A percentile compares a stretch with the other conserved stretches of the same genome.
These are phyloP conservation scores for Acrobasis repandana DNA, from an alignment of 2,888 invertebrate genomes.

Conservation along the genomic window DNA sequence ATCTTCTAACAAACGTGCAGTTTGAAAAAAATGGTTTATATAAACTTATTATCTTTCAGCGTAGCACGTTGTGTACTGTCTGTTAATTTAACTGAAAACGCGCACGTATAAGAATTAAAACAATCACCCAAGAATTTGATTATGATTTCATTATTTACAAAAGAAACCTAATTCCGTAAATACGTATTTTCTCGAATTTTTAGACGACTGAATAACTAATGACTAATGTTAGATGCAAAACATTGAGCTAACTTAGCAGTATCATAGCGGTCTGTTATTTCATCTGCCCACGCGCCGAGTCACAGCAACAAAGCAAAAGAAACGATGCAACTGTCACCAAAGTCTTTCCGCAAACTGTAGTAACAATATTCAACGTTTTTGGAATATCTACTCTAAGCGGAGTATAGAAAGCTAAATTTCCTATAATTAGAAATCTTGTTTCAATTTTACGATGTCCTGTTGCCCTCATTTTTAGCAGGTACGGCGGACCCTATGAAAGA, in stretches of 20 bases:
- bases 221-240: neutral
- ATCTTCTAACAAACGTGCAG: too few relatives aligned
- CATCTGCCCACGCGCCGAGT: constrained; percentile 71
- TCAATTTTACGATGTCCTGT: constrained; percentile 37
- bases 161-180: too few relatives aligned
- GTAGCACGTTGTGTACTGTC: too few relatives aligned
- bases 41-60: too few relatives aligned
- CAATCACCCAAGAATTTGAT: too few relatives aligned
- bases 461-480: constrained; percentile 64
- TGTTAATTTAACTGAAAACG: too few relatives aligned
- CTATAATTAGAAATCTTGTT: constrained; percentile 25
- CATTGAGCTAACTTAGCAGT: constrained; percentile 20
- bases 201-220: too few relatives aligned
- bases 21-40: too few relatives aligned
- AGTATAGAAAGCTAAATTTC: constrained; percentile 2
- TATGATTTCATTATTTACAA: too few relatives aligned
- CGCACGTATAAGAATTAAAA: too few relatives aligned
- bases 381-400: constrained; percentile 29
- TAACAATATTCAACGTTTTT: constrained; percentile 43
- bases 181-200: too few relatives aligned
- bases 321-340: constrained; percentile 66
- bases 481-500: constrained; percentile 72
- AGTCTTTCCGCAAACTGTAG: constrained; percentile 64
- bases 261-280: constrained; percentile 50
- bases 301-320: constrained; percentile 59